Percentiles rank a stretch among this genome's conserved stretches.
These are phyloP conservation scores for Danionella dracula DNA, from an alignment of 2,797 vertebrate genomes.

Conservation along the genomic window DNA sequence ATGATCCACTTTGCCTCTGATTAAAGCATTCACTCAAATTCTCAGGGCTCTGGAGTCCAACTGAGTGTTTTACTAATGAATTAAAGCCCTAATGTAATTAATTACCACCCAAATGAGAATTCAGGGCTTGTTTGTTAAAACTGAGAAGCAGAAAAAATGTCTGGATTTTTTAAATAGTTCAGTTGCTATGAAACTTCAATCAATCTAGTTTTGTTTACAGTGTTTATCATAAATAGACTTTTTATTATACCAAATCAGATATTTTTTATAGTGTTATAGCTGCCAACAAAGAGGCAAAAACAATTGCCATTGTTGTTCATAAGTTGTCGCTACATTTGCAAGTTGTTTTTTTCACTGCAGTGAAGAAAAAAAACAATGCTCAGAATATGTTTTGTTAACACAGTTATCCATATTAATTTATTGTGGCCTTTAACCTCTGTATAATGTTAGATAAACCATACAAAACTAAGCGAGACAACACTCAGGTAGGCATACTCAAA, in stretches of 20 bases:
- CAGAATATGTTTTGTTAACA: too few species aligned
- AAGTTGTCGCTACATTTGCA: not conserved
- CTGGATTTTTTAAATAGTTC: slow-evolving; percentile 32
- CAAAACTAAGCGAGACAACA: too few species aligned
- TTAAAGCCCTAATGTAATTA: slow-evolving; percentile 52
- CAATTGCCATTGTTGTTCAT: not conserved
- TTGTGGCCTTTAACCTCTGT: not conserved
- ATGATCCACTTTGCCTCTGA: slow-evolving; percentile 48
- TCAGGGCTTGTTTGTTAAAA: slow-evolving; percentile 46
- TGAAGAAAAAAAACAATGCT: too few species aligned
- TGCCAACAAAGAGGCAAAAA: slow-evolving; percentile 15
- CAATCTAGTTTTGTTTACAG: slow-evolving; percentile 8
- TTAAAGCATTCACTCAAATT: slow-evolving; percentile 50
- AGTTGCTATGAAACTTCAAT: too few species aligned
- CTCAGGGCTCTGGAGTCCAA: slow-evolving; percentile 49
- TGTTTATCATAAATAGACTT: too few species aligned
- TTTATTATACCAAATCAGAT: too few species aligned
- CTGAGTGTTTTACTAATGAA: slow-evolving; percentile 53
- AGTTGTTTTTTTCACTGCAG: slow-evolving; percentile 15
- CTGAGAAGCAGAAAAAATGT: slow-evolving; percentile 31
- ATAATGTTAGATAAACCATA: not conserved
- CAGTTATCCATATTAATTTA: not conserved
- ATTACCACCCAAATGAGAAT: slow-evolving; percentile 51
- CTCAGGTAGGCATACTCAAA: too few species aligned
- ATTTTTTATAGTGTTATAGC: too few species aligned